Base-by-base conservation (phyloP, 2,113 vertebrate genomes). In the Struthidea cinerea region DNA sequence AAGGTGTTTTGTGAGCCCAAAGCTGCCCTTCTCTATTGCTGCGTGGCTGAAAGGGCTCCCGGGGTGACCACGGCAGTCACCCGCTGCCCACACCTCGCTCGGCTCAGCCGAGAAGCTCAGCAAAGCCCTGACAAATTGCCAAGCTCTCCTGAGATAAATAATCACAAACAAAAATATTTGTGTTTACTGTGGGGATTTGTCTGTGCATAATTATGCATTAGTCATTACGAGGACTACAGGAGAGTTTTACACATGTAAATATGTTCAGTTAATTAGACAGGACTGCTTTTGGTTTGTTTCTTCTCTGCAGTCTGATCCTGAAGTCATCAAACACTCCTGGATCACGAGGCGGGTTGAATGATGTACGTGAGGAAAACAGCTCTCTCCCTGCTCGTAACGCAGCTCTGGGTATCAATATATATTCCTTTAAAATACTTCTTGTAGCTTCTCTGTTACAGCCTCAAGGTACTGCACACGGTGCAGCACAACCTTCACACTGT, bases 211-310 rank as follows among this genome's bases (percentile, higher is more conserved):
- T 97, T 96, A 97, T 94, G 96, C 91, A 96, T 96, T 96, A 96
- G 94, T 96, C 95, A 93, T 96, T 96, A 97, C 23, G 41, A 96
- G 84, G 96, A 80, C 95, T 96, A 96, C 97, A 97, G 96, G 95
- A 97, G 96, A 97, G 92, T 97, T 97, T 96, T 96, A 96, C 96
- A 96, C 95, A 96, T 97, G 96, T 97, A 97, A 97, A 97, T 96
- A 96, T 96, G 96, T 94, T 96, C 92, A 89, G 94, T 94, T 97
- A 97, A 97, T 97, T 97, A 97, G 95, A 92, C 95, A 91, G 94
- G 93, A 93, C 88, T 86, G 92, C 94, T 96, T 95, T 97, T 87
- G 95, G 96, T 96, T 95, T 77, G 88, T 82, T 91, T 90, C 94
- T 97, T 95, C 94, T 90, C 79, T 90, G 93, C 94, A 91, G 94